Conservation (phyloP, 2,113 vertebrate species). For the Ptychochromis oligacanthus region DNA sequence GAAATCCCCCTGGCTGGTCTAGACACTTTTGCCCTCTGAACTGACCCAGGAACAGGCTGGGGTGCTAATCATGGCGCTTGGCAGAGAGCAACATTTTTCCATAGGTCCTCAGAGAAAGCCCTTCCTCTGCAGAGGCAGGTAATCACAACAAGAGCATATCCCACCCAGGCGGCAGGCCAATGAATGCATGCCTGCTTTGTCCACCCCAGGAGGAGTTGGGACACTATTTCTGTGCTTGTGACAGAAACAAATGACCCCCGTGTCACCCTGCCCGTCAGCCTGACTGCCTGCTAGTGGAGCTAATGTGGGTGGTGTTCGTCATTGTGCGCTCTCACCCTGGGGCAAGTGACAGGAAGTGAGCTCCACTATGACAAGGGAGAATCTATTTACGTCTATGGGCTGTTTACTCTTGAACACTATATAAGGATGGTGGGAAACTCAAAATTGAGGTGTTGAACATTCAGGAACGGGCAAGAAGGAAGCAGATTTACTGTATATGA, state of each 20-base stretch:
- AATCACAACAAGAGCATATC: conserved; percentile 70
- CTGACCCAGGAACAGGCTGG: conserved; percentile 70
- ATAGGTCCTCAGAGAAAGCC: conserved; percentile 63
- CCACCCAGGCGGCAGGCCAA: conserved; percentile 48
- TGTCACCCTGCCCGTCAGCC: conserved; percentile 54
- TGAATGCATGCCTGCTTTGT: conserved; percentile 46
- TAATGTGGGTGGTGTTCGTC: conserved; percentile 48
- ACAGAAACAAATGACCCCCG: conserved; percentile 66
- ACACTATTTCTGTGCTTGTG: conserved; percentile 66
- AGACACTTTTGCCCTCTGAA: conserved; percentile 59
- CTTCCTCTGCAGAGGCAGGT: conserved; percentile 75
- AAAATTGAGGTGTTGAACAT: conserved; percentile 3
- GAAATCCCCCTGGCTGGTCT: conserved; percentile 65
- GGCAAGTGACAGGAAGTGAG: conserved; percentile 62
- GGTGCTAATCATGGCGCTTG: conserved; percentile 71
- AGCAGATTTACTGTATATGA: background rate
- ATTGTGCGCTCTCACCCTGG: conserved; percentile 50
- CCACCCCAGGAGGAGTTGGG: conserved; percentile 42
- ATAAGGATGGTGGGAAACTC: conserved; percentile 4
- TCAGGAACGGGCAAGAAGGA: background rate
- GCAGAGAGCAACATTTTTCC: conserved; percentile 69
- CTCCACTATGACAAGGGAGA: conserved; percentile 34
- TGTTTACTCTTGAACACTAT: conserved; percentile 1
- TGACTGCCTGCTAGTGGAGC: conserved; percentile 31
- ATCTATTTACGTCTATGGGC: conserved; percentile 32